Evolutionary conservation across 2,113 vertebrate species (phyloP), one percentile per base, ranked within the genome.

Genomic region (Mus spicilegus): DNA sequence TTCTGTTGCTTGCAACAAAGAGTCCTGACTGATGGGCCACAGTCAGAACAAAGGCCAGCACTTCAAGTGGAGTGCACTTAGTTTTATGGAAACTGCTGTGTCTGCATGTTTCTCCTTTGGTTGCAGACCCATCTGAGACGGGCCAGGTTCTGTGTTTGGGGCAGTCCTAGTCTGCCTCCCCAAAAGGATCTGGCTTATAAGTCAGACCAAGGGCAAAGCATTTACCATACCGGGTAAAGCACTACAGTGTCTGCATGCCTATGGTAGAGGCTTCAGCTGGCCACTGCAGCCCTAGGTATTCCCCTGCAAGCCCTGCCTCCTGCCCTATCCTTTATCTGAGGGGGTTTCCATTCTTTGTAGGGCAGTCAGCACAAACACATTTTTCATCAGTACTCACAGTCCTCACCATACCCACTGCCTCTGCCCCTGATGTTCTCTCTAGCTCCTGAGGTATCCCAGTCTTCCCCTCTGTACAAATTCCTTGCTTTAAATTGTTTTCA

Each of bases 1-100:
- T 93, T 94, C 93, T 96, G 73, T 63, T 93, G 89, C 91, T 65
- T 58, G 82, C 78, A 42, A 56, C 28, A 78, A n/a, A 73, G 89
- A 89, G 70, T 89, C 82, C 33, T 89, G 89, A 91, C 26, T 14
- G 63, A 95, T 13, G 65, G 73, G 54, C 76, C 70, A 54, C 22
- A 80, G 80, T 89, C 81, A 65, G 89, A 67, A 89, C 33, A 93
- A 90, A 67, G n/a, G 72, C 54, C 22, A 56, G 13, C 54, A 81
- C 84, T 93, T 93, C 56, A 73, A 72, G 95, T 1, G 49, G 54
- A 72, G 96, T 42, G 42, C 49, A 70, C 28, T 94, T 56, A 77
- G 77, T 77, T 94, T 78, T 77, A 56, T 1, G 28, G 81, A 73
- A 85, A 82, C 8, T 87, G 69, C 54, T 13, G 28, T 14, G 54